Percentiles rank a stretch among this genome's conserved stretches.
Evolutionary conservation across 2,797 vertebrate species (phyloP).

Genomic region (Stomatorhinus walkeri): DNA sequence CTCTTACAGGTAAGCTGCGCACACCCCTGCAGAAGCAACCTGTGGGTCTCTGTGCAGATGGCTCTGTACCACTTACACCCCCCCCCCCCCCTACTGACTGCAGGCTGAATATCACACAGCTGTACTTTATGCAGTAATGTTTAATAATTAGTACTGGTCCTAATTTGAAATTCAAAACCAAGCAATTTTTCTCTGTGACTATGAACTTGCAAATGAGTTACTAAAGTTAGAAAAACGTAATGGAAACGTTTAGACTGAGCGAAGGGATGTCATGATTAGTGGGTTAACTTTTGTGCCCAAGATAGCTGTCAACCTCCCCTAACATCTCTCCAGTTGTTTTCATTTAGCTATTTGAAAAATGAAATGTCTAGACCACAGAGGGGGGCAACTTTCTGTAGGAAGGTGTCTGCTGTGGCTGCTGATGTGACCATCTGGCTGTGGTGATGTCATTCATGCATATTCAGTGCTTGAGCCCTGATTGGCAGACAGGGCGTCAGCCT

Average conservation of each 20-base stretch:
- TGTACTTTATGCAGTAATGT: background rate
- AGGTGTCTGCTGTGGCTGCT: background rate
- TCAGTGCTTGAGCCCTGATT: background rate
- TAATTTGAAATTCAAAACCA: constrained; percentile 6
- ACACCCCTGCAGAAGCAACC: background rate
- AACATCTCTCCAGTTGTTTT: background rate
- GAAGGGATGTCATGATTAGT: background rate
- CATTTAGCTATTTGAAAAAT: background rate
- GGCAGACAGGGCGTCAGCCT: background rate
- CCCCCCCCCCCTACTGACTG: background rate
- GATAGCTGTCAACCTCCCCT: background rate
- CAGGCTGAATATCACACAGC: background rate
- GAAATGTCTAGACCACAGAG: background rate
- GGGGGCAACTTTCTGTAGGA: background rate
- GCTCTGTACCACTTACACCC: background rate
- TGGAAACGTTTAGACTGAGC: background rate
- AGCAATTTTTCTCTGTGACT: background rate
- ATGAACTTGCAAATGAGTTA: constrained; percentile 10
- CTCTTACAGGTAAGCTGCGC: constrained; percentile 75
- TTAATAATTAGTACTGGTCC: background rate
- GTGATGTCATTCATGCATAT: background rate
- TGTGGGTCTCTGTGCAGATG: background rate
- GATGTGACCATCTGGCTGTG: constrained; percentile 2
- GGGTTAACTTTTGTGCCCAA: background rate
- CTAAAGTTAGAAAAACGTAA: background rate